Base-by-base conservation (phyloP, 2,797 vertebrate genomes). In the Galago senegalensis region DNA sequence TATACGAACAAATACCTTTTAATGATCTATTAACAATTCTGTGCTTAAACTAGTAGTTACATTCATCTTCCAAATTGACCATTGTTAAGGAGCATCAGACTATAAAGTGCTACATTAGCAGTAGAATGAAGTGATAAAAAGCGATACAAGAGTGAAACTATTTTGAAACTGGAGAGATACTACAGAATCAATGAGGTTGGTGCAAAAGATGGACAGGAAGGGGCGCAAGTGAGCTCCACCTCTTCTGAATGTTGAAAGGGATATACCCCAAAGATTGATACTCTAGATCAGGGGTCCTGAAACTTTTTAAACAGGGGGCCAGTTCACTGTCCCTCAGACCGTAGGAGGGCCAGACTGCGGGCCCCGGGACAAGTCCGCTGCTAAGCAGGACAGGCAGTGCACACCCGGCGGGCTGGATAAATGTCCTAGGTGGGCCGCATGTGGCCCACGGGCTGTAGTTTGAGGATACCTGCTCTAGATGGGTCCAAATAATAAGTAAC, bases 31-130 rank as follows among this genome's bases (percentile, higher is more conserved):
- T 94, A 95, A 63, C 37, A 76, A 76, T 88, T 96, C 60, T 86
- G 20, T 72, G 58, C 82, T 88, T 90, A 87, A 93, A 43, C 56
- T 72, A 79, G 70, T 87, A 82, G 40, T 96, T 77, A 49, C 70
- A 92, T 94, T 88, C 86, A 86, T 75, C 53, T 94, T 96, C 63
- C 80, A 96, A 94, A 91, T 69, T 90, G 17, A 40, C 43, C 73
- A 85, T 80, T 94, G 63, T 86, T 94, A 95, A 92, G 89, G 95
- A 93, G 70, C 58, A 67, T 23, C 67, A 65, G 69, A 21, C 69
- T 93, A 56, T 91, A 88, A 93, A 92, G 27, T 79, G 65, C 83
- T 82, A 77, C 1, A 58, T 95, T 88, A 65, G n/a, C 18, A 37
- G 72, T 23, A 89, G 82, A 87, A 87, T 43, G 80, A 92, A 89